A percentile compares a stretch with the other conserved stretches of the same genome.
phyloP scores from a whole-genome alignment of 2,113 vertebrate genomes.

The Glaucomys volans region DNA sequence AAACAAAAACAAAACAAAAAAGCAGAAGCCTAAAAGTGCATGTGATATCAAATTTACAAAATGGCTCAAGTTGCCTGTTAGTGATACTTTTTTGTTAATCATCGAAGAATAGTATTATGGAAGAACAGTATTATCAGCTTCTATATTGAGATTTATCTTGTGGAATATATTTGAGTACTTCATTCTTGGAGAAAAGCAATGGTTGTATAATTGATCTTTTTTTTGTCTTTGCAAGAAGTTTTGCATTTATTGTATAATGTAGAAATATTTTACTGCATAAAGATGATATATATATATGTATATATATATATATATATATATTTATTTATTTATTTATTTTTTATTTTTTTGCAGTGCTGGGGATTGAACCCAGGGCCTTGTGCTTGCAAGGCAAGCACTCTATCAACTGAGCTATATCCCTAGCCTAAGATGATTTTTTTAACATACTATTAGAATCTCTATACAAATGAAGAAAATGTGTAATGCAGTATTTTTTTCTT shows the following conservation, averaged over 20 bases:
- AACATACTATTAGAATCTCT: background rate
- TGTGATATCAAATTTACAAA: constrained; percentile 32
- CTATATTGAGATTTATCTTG: constrained; percentile 7
- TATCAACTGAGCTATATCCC: no score
- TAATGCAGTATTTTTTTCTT: background rate
- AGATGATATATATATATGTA: no score
- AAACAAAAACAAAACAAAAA: background rate
- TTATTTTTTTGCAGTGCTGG: no score
- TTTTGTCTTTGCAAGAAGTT: constrained; percentile 35
- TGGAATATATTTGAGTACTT: background rate
- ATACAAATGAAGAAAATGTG: background rate
- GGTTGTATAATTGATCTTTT: background rate
- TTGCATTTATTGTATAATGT: constrained; percentile 13
- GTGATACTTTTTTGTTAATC: background rate
- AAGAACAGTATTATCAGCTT: background rate
- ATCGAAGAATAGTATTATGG: background rate
- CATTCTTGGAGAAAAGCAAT: background rate
- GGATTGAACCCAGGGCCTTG: no score
- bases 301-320: no score
- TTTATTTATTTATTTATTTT: no score
- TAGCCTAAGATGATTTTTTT: constrained; percentile 46
- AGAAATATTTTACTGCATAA: constrained; percentile 12
- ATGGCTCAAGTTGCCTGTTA: background rate
- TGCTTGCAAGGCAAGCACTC: no score
- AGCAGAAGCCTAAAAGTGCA: background rate